Conservation (phyloP, 2,113 vertebrate species). For the Etheostoma spectabile region DNA sequence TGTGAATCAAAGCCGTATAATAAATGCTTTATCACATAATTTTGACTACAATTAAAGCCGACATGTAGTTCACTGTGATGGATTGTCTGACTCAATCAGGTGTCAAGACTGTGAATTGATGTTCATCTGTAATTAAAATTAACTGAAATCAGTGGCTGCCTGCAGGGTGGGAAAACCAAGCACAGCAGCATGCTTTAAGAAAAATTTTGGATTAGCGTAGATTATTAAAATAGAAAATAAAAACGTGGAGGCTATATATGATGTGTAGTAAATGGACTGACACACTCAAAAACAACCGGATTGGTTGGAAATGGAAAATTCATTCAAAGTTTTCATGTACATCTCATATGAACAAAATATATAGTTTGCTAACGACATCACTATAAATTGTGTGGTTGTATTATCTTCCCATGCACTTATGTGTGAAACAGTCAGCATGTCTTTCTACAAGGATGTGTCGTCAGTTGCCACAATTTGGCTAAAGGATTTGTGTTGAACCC, state of each 20-base stretch:
- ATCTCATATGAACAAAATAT: too few species aligned
- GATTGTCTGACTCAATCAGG: conserved; percentile 11
- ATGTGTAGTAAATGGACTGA: not conserved
- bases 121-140: conserved; percentile 16
- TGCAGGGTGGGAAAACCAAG: not conserved
- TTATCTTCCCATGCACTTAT: not conserved
- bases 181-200: not conserved
- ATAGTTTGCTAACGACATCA: not conserved
- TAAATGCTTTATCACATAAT: not conserved
- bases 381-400: not conserved
- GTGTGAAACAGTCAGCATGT: too few species aligned
- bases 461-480: not conserved
- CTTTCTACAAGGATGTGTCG: not conserved
- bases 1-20: not conserved
- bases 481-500: not conserved
- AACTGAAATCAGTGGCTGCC: conserved; percentile 2
- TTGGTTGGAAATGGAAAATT: too few species aligned
- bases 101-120: not conserved
- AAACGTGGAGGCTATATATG: not conserved
- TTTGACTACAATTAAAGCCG: not conserved
- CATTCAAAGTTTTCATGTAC: too few species aligned
- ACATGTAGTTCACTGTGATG: not conserved
- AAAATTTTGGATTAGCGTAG: not conserved
- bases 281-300: not conserved
- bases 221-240: not conserved